Evolutionary conservation across 1,140 invertebrate genomes (phyloP).

Genomic region (Drosophila navojoa): DNA sequence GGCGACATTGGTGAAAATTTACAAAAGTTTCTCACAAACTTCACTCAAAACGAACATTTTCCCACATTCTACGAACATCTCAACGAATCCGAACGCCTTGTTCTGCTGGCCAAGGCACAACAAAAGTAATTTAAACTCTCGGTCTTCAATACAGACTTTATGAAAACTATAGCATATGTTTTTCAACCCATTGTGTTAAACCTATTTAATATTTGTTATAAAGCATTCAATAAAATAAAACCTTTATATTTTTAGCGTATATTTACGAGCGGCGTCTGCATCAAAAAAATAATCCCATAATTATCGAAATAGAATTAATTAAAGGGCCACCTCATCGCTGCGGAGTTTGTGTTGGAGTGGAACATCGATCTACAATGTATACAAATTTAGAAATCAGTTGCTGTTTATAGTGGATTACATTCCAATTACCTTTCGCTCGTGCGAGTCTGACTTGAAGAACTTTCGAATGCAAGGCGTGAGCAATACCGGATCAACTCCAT

Average conservation of each 20-base stretch:
- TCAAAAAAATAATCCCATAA: neutral
- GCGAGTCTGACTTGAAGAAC: conserved; percentile 46
- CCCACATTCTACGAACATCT: conserved; percentile 86
- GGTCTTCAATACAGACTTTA: conserved; percentile 2
- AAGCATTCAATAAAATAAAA: conserved; percentile 43
- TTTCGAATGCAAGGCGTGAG: conserved; percentile 79
- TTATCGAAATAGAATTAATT: neutral
- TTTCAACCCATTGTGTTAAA: conserved; percentile 45
- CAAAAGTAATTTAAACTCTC: conserved; percentile 48
- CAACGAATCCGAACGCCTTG: conserved; percentile 74
- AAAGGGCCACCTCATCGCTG: conserved; percentile 71
- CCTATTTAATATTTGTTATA: conserved; percentile 55
- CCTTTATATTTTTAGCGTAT: conserved; percentile 30
- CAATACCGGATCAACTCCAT: conserved; percentile 61
- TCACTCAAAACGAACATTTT: conserved; percentile 86
- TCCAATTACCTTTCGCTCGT: conserved; percentile 36
- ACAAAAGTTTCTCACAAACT: conserved; percentile 86
- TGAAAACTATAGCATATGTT: conserved; percentile 9
- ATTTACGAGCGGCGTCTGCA: neutral
- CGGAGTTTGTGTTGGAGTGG: conserved; percentile 55
- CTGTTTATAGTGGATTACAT: neutral
- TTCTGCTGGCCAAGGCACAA: conserved; percentile 56
- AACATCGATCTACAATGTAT: conserved; percentile 34
- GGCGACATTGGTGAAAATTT: conserved; percentile 87
- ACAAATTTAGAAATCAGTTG: too few relatives aligned